Evolutionary conservation across 2,888 invertebrate genomes (phyloP).

Genomic region (Tanytarsus gracilentus): DNA sequence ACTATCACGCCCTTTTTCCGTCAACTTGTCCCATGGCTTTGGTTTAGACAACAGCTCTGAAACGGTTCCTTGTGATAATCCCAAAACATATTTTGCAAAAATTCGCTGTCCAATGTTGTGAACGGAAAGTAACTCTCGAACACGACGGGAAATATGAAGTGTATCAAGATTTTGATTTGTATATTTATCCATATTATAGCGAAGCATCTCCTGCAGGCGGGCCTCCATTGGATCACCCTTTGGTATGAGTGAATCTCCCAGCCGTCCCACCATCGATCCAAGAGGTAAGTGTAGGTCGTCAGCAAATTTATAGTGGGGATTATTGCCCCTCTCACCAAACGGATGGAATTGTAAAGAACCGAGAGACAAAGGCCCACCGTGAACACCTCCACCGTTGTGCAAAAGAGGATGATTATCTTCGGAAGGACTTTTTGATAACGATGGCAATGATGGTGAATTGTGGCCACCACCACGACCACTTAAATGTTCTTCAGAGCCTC

Average conservation of each 20-base stretch:
- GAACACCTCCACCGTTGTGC: constrained; percentile 37
- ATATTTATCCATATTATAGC: constrained; percentile 94
- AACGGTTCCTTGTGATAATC: constrained; percentile 94
- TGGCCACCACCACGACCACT: constrained; percentile 31
- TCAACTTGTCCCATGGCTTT: constrained; percentile 98
- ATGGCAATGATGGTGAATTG: constrained; percentile 39
- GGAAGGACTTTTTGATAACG: constrained; percentile 45
- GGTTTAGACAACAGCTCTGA: constrained; percentile 97
- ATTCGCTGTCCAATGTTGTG: constrained; percentile 98
- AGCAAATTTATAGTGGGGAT: constrained; percentile 71
- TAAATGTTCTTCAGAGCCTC: constrained; percentile 32
- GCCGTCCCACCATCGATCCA: constrained; percentile 71
- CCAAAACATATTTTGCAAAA: constrained; percentile 97
- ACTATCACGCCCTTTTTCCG: constrained; percentile 98
- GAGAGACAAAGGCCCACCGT: constrained; percentile 33
- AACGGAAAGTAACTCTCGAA: constrained; percentile 86
- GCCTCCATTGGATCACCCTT: constrained; percentile 93
- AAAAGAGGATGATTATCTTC: constrained; percentile 44
- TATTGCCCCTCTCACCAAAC: constrained; percentile 65
- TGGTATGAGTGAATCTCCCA: constrained; percentile 84
- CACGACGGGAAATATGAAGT: constrained; percentile 84
- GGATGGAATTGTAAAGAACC: constrained; percentile 54
- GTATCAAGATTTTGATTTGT: constrained; percentile 91
- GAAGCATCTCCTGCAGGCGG: constrained; percentile 81
- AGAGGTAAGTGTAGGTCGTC: constrained; percentile 71